A percentile compares a stretch with the other conserved stretches of the same genome.
Evolutionary conservation across 1,140 invertebrate species (phyloP).

Genomic region (Drosophila asahinai): DNA sequence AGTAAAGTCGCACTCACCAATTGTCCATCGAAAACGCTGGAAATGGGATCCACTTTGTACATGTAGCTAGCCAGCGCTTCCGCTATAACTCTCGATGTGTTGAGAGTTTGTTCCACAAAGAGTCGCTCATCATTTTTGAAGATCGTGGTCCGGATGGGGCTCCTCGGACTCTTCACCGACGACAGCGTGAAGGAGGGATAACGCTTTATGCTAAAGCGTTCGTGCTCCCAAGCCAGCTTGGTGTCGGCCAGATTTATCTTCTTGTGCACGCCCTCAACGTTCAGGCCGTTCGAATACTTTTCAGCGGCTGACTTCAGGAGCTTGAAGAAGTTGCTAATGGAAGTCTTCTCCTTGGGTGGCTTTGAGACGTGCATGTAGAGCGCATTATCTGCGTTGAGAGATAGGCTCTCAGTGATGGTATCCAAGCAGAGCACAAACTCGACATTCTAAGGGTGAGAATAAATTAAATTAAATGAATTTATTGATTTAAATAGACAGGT

Average conservation of each 20-base stretch:
- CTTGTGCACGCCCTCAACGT: slow-evolving; percentile 94
- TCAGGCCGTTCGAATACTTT: slow-evolving; percentile 85
- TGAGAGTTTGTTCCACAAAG: slow-evolving; percentile 54
- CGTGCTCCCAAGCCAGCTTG: slow-evolving; percentile 98
- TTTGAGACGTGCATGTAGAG: slow-evolving; percentile 98
- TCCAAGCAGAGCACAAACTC: slow-evolving; percentile 97
- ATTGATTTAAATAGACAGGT: background rate
- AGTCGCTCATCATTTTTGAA: slow-evolving; percentile 85
- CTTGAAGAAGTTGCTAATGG: slow-evolving; percentile 90
- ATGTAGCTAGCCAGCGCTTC: slow-evolving; percentile 94
- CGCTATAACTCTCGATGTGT: slow-evolving; percentile 91
- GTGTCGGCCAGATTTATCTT: slow-evolving; percentile 99
- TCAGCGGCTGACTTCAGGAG: slow-evolving; percentile 87
- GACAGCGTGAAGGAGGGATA: slow-evolving; percentile 97
- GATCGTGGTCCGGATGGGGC: slow-evolving; percentile 87
- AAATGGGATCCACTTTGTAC: slow-evolving; percentile 89
- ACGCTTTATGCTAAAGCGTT: slow-evolving; percentile 96
- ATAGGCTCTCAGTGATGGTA: slow-evolving; percentile 88
- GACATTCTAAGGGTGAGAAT: slow-evolving; percentile 89
- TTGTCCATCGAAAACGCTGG: slow-evolving; percentile 69
- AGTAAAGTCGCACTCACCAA: slow-evolving; percentile 46
- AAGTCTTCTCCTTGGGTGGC: slow-evolving; percentile 94
- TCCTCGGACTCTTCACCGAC: slow-evolving; percentile 89
- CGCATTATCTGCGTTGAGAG: slow-evolving; percentile 84
- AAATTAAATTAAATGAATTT: background rate